Conservation (phyloP, 2,797 vertebrate species). For the Tympanoctomys barrerae region DNA sequence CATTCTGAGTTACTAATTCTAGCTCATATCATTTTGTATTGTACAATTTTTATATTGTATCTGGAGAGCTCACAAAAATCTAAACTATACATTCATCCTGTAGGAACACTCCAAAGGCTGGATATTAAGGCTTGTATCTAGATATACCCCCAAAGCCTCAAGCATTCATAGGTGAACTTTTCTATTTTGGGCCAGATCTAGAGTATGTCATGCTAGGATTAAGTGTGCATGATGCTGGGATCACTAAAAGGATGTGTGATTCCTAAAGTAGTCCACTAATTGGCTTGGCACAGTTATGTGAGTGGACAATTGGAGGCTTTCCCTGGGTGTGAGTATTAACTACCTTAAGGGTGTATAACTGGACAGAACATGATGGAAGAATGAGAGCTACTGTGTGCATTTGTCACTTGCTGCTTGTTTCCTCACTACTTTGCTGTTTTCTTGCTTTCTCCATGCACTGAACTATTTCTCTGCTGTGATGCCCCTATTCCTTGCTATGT, state of each 20-base stretch:
- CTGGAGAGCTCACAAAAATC: neutral
- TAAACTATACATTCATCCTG: neutral
- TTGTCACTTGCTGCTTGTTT: neutral
- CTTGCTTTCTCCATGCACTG: neutral
- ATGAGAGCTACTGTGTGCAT: neutral
- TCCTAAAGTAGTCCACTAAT: neutral
- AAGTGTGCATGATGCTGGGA: neutral
- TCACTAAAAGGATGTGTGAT: neutral
- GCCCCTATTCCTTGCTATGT: neutral
- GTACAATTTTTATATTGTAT: neutral
- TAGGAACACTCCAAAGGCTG: neutral
- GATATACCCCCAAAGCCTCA: neutral
- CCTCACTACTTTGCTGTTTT: neutral
- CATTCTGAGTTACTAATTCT: neutral
- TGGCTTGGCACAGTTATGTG: neutral
- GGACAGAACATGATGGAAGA: neutral
- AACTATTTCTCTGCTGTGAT: neutral
- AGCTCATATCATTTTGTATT: neutral
- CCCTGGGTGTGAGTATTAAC: neutral
- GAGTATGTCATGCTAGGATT: neutral
- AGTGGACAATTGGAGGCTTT: neutral
- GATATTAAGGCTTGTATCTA: neutral
- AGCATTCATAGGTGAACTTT: neutral
- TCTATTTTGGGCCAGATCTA: neutral
- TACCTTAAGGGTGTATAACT: neutral